A percentile compares a stretch with the other conserved stretches of the same genome.
phyloP scores from a whole-genome alignment of 2,888 invertebrate genomes.

The Campopleginae sp. region DNA sequence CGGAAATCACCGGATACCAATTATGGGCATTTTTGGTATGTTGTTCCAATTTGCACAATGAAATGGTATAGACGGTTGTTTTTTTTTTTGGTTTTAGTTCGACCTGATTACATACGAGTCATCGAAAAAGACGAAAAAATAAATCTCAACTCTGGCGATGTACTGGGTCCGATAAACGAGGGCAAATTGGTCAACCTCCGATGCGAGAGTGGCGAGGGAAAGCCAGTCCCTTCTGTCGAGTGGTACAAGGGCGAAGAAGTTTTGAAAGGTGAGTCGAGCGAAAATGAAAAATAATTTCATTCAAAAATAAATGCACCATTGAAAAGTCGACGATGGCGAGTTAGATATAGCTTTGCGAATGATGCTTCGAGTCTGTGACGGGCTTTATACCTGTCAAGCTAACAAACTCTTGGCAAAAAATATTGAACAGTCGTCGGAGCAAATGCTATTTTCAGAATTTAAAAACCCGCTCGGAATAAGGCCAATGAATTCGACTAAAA shows the following conservation, averaged over 20 bases:
- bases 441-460: not conserved
- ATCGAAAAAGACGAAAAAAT: conserved; percentile 87
- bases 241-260: conserved; percentile 91
- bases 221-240: conserved; percentile 92
- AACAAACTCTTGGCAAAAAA: not conserved
- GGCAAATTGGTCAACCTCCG: conserved; percentile 88
- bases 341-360: not conserved
- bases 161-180: conserved; percentile 90
- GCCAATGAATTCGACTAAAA: not conserved
- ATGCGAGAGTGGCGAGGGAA: conserved; percentile 92
- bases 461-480: not conserved
- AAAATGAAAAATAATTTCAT: conserved; percentile 7
- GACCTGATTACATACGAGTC: conserved; percentile 91
- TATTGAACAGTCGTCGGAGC: not conserved
- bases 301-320: not conserved
- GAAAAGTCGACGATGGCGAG: not conserved
- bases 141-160: conserved; percentile 87
- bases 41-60: not conserved
- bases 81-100: conserved; percentile 87
- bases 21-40: not conserved
- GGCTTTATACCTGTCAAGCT: not conserved
- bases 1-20: not conserved
- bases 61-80: not conserved
- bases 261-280: conserved; percentile 78
- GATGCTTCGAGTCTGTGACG: not conserved